phyloP scores from a whole-genome alignment of 2,797 vertebrate species.

The Simalia tracyae region DNA sequence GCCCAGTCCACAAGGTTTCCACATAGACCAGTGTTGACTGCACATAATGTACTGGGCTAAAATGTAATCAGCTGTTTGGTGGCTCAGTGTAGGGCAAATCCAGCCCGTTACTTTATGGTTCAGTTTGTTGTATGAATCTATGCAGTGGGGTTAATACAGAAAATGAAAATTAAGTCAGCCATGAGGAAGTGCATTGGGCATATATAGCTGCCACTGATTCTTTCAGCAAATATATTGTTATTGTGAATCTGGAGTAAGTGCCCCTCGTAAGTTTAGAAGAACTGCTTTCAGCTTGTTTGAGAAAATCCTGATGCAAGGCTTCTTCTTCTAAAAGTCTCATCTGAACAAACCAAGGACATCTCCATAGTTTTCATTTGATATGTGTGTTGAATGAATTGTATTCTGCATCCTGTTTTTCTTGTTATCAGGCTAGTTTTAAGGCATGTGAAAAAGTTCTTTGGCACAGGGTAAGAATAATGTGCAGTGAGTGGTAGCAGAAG shows the following conservation, averaged over 20 bases:
- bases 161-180: neutral
- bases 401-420: neutral
- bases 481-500: conserved; percentile 1
- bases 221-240: neutral
- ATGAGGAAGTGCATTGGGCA: neutral
- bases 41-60: neutral
- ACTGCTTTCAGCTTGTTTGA: neutral
- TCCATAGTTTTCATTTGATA: conserved; percentile 24
- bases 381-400: neutral
- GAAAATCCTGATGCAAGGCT: neutral
- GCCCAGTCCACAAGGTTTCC: neutral
- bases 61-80: neutral
- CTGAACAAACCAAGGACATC: conserved; percentile 50
- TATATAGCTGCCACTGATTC: neutral
- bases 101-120: neutral
- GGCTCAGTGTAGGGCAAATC: neutral
- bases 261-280: neutral
- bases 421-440: conserved; percentile 14
- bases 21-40: neutral
- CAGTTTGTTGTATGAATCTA: neutral
- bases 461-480: conserved; percentile 1
- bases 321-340: conserved; percentile 17
- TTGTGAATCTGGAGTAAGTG: neutral
- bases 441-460: conserved; percentile 9
- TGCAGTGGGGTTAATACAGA: neutral